Evolutionary conservation across 2,888 invertebrate genomes (phyloP).

Genomic region (Dermolepida albohirtum): DNA sequence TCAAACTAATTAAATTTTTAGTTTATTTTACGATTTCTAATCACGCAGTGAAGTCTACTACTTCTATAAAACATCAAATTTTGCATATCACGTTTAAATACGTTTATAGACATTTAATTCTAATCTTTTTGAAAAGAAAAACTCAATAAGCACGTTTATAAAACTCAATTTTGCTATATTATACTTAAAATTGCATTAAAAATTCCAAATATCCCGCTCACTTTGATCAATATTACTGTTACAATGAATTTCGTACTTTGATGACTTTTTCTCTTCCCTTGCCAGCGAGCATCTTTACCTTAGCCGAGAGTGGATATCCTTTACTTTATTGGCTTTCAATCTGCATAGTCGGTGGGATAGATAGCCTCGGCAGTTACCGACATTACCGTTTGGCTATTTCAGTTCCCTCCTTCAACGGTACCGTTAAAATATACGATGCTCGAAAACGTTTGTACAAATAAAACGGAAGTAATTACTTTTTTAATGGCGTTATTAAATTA

Average conservation of each 20-base stretch:
- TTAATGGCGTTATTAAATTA: slow-evolving; percentile 41
- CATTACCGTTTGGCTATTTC: not conserved
- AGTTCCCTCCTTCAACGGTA: slow-evolving; percentile 17
- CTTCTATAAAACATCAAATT: too few relatives aligned
- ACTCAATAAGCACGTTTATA: too few relatives aligned
- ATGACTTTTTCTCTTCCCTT: slow-evolving; percentile 40
- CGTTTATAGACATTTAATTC: too few relatives aligned
- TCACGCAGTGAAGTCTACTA: too few relatives aligned
- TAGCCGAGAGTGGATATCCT: slow-evolving; percentile 1
- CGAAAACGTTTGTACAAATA: slow-evolving; percentile 40
- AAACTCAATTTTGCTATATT: slow-evolving; percentile 4
- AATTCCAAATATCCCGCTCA: slow-evolving; percentile 50
- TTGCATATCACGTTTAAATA: too few relatives aligned
- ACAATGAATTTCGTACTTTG: slow-evolving; percentile 51
- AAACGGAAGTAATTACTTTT: slow-evolving; percentile 44
- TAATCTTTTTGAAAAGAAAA: too few relatives aligned
- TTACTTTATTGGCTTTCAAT: slow-evolving; percentile 35
- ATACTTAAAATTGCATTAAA: slow-evolving; percentile 51
- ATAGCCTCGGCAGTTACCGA: slow-evolving; percentile 4
- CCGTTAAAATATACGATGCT: slow-evolving; percentile 31
- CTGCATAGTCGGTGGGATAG: slow-evolving; percentile 30
- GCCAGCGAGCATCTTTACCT: not conserved
- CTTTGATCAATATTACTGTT: slow-evolving; percentile 51
- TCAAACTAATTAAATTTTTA: too few relatives aligned
- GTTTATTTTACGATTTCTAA: too few relatives aligned